Evolutionary conservation across 1,140 invertebrate species (phyloP).

Genomic region (Drosophila bipectinata): DNA sequence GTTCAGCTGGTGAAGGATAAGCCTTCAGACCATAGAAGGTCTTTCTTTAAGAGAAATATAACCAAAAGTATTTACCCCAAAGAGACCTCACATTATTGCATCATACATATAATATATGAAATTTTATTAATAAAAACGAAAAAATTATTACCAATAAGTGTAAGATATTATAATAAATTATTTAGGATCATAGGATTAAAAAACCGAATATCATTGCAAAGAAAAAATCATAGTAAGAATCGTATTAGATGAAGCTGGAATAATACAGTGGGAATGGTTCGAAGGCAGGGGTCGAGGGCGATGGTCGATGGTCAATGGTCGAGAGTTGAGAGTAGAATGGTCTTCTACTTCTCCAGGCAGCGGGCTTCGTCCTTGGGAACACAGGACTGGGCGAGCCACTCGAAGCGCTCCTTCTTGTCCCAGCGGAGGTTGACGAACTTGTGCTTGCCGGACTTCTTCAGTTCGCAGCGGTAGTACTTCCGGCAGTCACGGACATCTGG

Average conservation of each 20-base stretch:
- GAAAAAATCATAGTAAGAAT: slow-evolving; percentile 36
- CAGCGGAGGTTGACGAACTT: slow-evolving; percentile 62
- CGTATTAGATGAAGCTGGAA: neutral
- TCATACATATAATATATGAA: slow-evolving; percentile 6
- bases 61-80: too few relatives aligned
- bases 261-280: too few relatives aligned
- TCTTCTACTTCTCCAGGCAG: slow-evolving; percentile 53
- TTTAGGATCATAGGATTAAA: slow-evolving; percentile 30
- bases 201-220: slow-evolving; percentile 59
- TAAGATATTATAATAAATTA: slow-evolving; percentile 63
- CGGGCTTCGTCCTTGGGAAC: slow-evolving; percentile 49
- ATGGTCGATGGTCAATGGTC: neutral
- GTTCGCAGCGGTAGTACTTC: slow-evolving; percentile 73
- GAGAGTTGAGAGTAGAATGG: neutral
- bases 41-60: too few relatives aligned
- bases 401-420: slow-evolving; percentile 64
- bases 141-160: slow-evolving; percentile 5
- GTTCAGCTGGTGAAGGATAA: too few relatives aligned
- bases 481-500: slow-evolving; percentile 71
- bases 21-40: too few relatives aligned
- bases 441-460: slow-evolving; percentile 65
- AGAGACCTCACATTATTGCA: slow-evolving; percentile 5
- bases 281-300: too few relatives aligned
- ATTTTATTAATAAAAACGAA: slow-evolving; percentile 20
- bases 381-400: slow-evolving; percentile 44